These are phyloP conservation scores for Butorides virescens DNA, from an alignment of 2,113 vertebrate species.

Conservation along the genomic window DNA sequence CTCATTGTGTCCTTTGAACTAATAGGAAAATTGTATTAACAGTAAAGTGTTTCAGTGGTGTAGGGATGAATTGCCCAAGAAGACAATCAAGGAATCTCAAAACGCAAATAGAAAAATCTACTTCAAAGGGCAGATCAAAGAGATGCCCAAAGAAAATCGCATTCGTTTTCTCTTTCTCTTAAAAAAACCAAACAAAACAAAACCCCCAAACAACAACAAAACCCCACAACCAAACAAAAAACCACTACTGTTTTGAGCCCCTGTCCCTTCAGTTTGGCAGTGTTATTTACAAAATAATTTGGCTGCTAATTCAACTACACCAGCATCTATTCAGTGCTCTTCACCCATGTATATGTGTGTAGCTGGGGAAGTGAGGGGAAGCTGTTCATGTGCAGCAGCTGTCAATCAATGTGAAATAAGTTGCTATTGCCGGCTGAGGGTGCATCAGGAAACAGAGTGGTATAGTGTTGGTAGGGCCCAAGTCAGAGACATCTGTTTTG, in stretches of 20 bases:
- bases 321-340: neutral
- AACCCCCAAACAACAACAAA: neutral
- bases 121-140: neutral
- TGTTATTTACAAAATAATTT: neutral
- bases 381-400: neutral
- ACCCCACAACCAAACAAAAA: neutral
- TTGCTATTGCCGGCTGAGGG: neutral
- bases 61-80: neutral
- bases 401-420: neutral
- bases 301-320: neutral
- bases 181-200: neutral
- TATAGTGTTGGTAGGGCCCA: neutral
- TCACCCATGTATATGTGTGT: accelerated
- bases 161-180: neutral
- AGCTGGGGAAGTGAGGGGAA: neutral
- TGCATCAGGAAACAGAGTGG: neutral
- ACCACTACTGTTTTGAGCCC: neutral
- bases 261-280: neutral
- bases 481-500: neutral
- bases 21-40: neutral
- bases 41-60: neutral
- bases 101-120: neutral
- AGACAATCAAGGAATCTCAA: neutral
- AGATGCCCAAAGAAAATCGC: neutral
- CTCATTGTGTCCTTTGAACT: neutral